Conservation (phyloP, 2,113 vertebrate genomes). For the Camelus dromedarius region DNA sequence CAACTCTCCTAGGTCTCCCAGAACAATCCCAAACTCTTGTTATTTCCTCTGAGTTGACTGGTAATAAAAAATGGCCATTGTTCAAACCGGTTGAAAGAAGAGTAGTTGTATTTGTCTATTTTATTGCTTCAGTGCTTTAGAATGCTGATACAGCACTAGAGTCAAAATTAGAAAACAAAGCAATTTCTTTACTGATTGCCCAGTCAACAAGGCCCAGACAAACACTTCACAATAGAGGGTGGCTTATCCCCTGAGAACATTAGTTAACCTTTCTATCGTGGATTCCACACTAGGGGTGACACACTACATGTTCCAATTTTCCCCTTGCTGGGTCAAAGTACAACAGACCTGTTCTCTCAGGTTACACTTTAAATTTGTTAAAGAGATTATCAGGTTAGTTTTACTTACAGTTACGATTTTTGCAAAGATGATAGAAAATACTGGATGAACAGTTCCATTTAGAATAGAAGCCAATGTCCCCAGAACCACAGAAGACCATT, state of each 20-base stretch:
- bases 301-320: not conserved
- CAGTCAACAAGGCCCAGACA: not conserved
- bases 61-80: slow-evolving; percentile 63
- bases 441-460: slow-evolving; percentile 79
- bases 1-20: not conserved
- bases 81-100: slow-evolving; percentile 47
- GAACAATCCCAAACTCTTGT: not conserved
- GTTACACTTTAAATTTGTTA: not conserved
- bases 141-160: slow-evolving; percentile 57
- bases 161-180: slow-evolving; percentile 67
- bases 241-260: not conserved
- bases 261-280: not conserved
- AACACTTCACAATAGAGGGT: not conserved
- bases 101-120: not conserved
- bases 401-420: slow-evolving; percentile 84
- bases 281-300: not conserved
- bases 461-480: slow-evolving; percentile 78
- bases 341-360: not conserved
- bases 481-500: slow-evolving; percentile 82
- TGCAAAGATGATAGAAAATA: slow-evolving; percentile 83
- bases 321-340: slow-evolving; percentile 5
- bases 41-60: slow-evolving; percentile 4
- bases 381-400: slow-evolving; percentile 42
- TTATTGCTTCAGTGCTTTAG: slow-evolving; percentile 64
- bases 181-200: slow-evolving; percentile 53